phyloP scores from a whole-genome alignment of 2,797 vertebrate species.

The Mycteria americana region DNA sequence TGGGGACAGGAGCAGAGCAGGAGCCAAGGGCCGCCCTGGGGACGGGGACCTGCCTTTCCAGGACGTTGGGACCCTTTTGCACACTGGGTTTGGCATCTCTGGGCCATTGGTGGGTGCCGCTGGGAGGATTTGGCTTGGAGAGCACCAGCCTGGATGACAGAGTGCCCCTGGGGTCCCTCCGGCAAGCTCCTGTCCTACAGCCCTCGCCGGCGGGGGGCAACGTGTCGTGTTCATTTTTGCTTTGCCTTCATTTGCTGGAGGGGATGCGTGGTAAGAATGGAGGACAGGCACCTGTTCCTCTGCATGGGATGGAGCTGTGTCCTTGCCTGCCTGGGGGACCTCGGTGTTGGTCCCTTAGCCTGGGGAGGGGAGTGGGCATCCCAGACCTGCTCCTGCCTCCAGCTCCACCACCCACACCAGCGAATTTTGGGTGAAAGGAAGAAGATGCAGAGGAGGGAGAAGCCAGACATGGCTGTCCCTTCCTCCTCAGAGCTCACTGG shows the following conservation, averaged over 20 bases:
- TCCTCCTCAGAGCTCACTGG: background rate
- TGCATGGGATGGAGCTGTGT: background rate
- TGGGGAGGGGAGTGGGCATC: background rate
- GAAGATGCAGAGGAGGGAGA: background rate
- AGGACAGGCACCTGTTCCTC: background rate
- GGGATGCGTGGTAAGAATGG: background rate
- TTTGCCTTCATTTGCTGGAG: background rate
- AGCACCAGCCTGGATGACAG: background rate
- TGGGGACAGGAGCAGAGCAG: background rate
- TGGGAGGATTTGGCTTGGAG: background rate
- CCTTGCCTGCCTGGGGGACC: background rate
- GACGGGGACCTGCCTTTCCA: background rate
- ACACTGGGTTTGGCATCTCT: background rate
- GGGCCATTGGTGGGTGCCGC: background rate
- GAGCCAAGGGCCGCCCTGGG: background rate
- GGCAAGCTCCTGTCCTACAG: background rate
- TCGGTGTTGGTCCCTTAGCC: background rate
- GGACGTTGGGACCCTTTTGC: background rate
- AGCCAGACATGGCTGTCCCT: background rate
- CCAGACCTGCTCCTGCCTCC: background rate
- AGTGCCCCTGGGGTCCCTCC: background rate
- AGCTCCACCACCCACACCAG: background rate
- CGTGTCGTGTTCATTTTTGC: background rate
- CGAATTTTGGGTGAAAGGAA: background rate
- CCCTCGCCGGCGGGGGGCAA: accelerated